phyloP scores from a whole-genome alignment of 2,888 invertebrate species.

The Dioctria linearis region DNA sequence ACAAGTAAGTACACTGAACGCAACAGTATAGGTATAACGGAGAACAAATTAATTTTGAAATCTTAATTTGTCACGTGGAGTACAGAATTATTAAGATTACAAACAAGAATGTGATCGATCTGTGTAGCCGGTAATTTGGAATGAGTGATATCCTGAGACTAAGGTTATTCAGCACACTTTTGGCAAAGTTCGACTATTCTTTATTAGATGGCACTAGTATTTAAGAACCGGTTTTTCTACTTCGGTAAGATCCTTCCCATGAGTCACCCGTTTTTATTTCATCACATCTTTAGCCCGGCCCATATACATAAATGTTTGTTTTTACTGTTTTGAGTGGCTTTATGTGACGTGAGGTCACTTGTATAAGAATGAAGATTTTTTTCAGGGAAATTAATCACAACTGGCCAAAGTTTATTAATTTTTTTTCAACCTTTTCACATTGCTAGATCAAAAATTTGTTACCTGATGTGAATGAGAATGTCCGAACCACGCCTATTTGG shows the following conservation, averaged over 20 bases:
- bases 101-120: not conserved
- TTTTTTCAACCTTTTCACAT: not conserved
- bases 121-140: not conserved
- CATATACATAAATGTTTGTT: not conserved
- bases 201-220: conserved; percentile 51
- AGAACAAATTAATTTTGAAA: conserved; percentile 49
- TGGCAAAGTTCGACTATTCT: conserved; percentile 47
- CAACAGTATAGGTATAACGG: not conserved
- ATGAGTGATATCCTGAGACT: not conserved
- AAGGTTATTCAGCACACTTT: conserved; percentile 32
- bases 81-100: not conserved
- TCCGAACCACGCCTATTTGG: conserved; percentile 43
- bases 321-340: not conserved
- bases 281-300: not conserved
- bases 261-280: conserved; percentile 9
- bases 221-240: conserved; percentile 13
- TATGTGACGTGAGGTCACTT: not conserved
- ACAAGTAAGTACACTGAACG: conserved; percentile 36
- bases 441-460: not conserved
- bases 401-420: too few relatives aligned
- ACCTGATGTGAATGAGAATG: not conserved
- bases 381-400: too few relatives aligned
- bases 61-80: conserved; percentile 52
- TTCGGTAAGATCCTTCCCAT: not conserved
- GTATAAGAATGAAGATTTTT: too few relatives aligned